Evolutionary conservation across 2,797 vertebrate genomes (phyloP), one percentile per base, ranked within the genome.

Genomic region (Arrhamphus sclerolepis): DNA sequence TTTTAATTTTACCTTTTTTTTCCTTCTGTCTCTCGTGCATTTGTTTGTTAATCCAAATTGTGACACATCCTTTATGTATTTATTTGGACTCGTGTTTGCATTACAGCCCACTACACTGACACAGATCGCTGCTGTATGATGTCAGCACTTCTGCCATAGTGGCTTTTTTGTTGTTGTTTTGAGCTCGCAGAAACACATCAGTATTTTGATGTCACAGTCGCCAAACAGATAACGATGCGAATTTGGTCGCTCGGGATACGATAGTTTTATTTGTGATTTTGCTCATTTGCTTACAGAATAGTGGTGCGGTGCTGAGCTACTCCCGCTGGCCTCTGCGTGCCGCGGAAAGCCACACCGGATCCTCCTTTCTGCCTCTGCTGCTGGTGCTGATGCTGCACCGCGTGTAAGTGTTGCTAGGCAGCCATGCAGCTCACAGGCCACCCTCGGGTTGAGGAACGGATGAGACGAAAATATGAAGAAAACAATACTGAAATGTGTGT

Each of bases 361-460:
- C 56, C 46, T 75, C 40, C 44, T 20, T 60, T 40, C 47, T 21
- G 0, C 42, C 41, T 43, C 22, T 58, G 42, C 47, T 21, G 0
- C 42, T 80, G 89, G 78, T 91, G 84, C 86, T 92, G 90, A 88
- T 91, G 91, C 82, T 92, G 91, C 85, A 48, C 87, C 71, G 84
- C 63, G 49, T 19, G 58, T 10, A 8, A 38, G 71, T 89, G 92
- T 93, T 92, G 92, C 91, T 91, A 93, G 86, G 92, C 89, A 92
- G 90, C 90, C 84, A 68, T 76, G 78, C 53, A 21, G 77, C 52
- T 49, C 54, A 47, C 62, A 46, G 44, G 46, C 46, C 51, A 55
- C 55, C 19, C 38, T 49, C 55, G 21, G 56, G 48, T 19, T 54
- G 53, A 44, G 21, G 31, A 4, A 4, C 34, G 34, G 34, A 38